phyloP scores from a whole-genome alignment of 2,888 invertebrate genomes.

The Microctonus brassicae region DNA sequence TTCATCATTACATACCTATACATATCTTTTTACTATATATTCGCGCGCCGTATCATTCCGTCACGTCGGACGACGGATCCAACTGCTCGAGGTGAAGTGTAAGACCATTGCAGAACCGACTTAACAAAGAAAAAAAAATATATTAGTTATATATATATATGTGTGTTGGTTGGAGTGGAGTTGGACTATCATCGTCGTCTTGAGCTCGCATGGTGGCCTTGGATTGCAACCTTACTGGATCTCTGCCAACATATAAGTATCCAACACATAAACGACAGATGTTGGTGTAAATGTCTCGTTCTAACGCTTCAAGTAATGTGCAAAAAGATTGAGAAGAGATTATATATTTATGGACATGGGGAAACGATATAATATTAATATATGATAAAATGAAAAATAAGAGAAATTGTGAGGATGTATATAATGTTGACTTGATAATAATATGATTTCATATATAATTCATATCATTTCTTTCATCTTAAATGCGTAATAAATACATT shows the following conservation, averaged over 20 bases:
- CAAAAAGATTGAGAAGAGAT: not conserved
- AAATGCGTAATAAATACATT: too few relatives aligned
- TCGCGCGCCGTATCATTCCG: slow-evolving; percentile 18
- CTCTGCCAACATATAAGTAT: slow-evolving; percentile 35
- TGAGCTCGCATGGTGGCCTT: slow-evolving; percentile 31
- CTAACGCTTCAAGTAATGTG: not conserved
- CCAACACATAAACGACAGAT: slow-evolving; percentile 52
- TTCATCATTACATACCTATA: not conserved
- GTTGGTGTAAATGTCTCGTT: slow-evolving; percentile 49
- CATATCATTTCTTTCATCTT: not conserved
- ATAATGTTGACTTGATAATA: too few relatives aligned
- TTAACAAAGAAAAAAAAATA: slow-evolving; percentile 17
- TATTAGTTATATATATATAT: not conserved
- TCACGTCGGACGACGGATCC: slow-evolving; percentile 23
- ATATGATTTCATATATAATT: not conserved
- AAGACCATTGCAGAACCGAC: not conserved
- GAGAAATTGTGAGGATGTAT: too few relatives aligned
- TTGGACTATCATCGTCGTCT: not conserved
- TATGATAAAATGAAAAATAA: too few relatives aligned
- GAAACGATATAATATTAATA: too few relatives aligned
- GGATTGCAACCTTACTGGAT: slow-evolving; percentile 38
- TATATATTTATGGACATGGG: not conserved
- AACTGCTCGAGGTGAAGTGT: slow-evolving; percentile 28
- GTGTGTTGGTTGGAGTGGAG: not conserved
- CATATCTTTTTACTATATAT: slow-evolving; percentile 5